Percentiles rank a stretch among this genome's conserved stretches.
Conservation (phyloP, 1,140 invertebrate genomes). For the Zelostemma sp. region DNA sequence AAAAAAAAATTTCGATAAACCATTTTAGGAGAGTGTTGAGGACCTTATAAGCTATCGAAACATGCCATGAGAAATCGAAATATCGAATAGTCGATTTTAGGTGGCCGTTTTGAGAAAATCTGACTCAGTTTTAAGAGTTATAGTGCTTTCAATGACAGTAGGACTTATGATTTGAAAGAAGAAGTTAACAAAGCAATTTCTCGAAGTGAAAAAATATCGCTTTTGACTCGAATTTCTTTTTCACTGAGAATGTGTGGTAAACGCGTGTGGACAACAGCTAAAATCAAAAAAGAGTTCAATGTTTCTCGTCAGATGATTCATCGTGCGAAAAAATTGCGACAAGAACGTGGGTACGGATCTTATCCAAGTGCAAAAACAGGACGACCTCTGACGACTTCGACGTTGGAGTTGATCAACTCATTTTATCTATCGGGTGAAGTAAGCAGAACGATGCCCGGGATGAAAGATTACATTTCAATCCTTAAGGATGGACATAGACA, state of each 20-base stretch:
- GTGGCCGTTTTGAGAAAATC: no score
- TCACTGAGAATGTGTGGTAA: not conserved
- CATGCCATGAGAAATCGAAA: no score
- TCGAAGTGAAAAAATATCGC: no score
- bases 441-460: conserved; percentile 21
- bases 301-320: conserved; percentile 10
- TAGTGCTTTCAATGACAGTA: no score
- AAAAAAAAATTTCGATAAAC: no score
- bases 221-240: no score
- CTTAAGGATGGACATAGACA: conserved; percentile 18
- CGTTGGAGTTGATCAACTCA: conserved; percentile 1
- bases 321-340: conserved; percentile 2
- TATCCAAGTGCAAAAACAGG: conserved; percentile 5
- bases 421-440: conserved; percentile 19
- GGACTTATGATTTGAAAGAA: no score
- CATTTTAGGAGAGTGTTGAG: no score
- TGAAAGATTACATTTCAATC: conserved; percentile 28
- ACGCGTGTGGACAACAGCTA: conserved; percentile 5
- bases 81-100: no score
- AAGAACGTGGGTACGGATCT: conserved; percentile 3
- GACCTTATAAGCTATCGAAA: no score
- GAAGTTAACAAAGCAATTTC: no score
- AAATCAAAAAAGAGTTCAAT: conserved; percentile 16
- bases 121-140: no score
- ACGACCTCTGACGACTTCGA: not conserved